Percentiles rank a stretch among this genome's conserved stretches.
Conservation (phyloP, 2,888 invertebrate genomes). For the Phania funesta region DNA sequence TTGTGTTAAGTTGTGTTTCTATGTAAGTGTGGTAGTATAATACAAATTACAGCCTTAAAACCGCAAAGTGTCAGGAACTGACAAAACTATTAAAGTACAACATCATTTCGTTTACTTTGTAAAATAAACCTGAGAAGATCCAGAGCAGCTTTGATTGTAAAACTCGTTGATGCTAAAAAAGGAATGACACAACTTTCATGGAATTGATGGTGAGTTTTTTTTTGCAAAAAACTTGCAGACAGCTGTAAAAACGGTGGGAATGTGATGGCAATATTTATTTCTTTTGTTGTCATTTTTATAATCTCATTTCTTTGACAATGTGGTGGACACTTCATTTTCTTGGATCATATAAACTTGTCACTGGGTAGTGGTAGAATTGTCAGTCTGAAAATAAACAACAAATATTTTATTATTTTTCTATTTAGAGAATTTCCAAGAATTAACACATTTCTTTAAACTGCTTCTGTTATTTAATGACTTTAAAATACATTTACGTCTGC, state of each 20-base stretch:
- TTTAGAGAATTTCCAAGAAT: no score
- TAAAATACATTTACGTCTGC: no score
- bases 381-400: no score
- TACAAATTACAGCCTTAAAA: constrained; percentile 32
- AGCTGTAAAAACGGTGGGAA: constrained; percentile 2
- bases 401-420: no score
- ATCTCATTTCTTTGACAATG: constrained; percentile 24
- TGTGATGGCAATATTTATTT: constrained; percentile 12
- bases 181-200: constrained; percentile 25
- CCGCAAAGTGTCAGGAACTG: constrained; percentile 68
- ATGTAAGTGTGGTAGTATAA: background rate
- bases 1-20: background rate
- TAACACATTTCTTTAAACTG: no score
- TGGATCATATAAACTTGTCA: constrained; percentile 39
- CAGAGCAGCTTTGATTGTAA: background rate
- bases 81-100: constrained; percentile 64
- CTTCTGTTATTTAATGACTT: no score
- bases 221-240: constrained; percentile 28
- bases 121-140: background rate
- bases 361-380: background rate
- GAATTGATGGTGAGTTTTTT: constrained; percentile 12
- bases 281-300: constrained; percentile 37
- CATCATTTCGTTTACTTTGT: background rate
- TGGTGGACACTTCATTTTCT: constrained; percentile 53
- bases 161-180: no score